These are phyloP conservation scores for Paraescarpia echinospica DNA, from an alignment of 1,140 invertebrate species.

Conservation along the genomic window DNA sequence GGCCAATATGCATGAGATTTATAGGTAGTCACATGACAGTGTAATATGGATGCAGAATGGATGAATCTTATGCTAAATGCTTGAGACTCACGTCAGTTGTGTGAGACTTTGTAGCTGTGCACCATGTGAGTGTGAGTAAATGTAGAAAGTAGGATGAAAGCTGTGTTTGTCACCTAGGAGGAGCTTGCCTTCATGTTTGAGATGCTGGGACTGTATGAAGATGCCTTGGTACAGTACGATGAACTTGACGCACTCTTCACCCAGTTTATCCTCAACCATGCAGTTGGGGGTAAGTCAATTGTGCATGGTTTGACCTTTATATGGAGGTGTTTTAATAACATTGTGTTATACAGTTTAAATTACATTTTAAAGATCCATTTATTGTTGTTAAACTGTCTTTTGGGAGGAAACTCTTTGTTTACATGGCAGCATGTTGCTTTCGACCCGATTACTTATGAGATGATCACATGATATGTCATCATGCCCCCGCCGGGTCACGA, in stretches of 20 bases:
- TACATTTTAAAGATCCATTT: not conserved
- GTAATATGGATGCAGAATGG: too few relatives aligned
- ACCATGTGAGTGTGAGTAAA: not conserved
- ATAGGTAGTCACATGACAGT: too few relatives aligned
- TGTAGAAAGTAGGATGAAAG: not conserved
- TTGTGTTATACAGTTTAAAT: not conserved
- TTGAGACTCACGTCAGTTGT: too few relatives aligned
- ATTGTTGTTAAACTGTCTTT: too few relatives aligned
- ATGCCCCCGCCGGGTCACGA: too few relatives aligned
- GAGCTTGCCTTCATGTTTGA: constrained; percentile 92
- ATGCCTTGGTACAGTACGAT: constrained; percentile 95
- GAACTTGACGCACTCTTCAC: constrained; percentile 95
- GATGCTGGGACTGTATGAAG: constrained; percentile 89
- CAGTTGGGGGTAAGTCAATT: constrained; percentile 69
- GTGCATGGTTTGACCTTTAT: not conserved
- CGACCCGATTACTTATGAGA: too few relatives aligned
- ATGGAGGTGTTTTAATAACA: not conserved
- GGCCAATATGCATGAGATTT: too few relatives aligned
- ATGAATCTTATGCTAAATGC: too few relatives aligned
- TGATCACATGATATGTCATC: too few relatives aligned
- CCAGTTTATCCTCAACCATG: constrained; percentile 91
- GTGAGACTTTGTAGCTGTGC: too few relatives aligned
- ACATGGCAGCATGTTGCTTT: too few relatives aligned
- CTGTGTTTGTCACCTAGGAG: constrained; percentile 68
- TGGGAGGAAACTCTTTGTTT: too few relatives aligned